Evolutionary conservation across 2,797 vertebrate genomes (phyloP), one percentile per base, ranked within the genome.

Genomic region (Fratercula arctica): DNA sequence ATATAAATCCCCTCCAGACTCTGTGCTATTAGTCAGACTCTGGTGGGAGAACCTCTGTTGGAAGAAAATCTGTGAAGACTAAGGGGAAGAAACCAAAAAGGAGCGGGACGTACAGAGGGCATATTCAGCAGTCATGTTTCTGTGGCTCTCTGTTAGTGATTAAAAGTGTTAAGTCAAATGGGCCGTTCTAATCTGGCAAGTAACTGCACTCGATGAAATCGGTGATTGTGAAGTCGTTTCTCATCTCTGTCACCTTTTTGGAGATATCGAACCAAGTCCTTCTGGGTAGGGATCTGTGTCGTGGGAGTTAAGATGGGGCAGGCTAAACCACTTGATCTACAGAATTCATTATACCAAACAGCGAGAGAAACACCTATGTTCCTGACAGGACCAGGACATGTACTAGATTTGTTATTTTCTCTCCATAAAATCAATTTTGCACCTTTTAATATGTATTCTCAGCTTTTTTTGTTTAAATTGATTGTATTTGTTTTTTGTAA

Each of bases 391-490:
- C 25, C 8, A 41, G 35, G 11, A 48, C 29, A 11, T 5, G 41
- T 43, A 88, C 18, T 17, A 43, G 31, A 29, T 81, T 61, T 78
- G 41, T 76, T 87, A 67, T 87, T 86, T 95, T 95, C 61, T 84
- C 33, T 67, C 64, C 17, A 57, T 68, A 91, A 94, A 86, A 86
- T 91, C 79, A 69, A 81, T 86, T 88, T 92, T 95, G 4, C 66
- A 94, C 68, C 66, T 93, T 92, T 84, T 93, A 92, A 90, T 88
- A 73, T 23, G 10, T 69, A 81, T 48, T 91, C 69, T 90, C 87
- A 88, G 46, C 23, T 60, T 86, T 60, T 86, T 93, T 76, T 88
- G 33, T 72, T 81, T 78, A 86, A 85, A 96, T 94, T 88, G 79
- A 88, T 91, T 63, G 6, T 35, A 60, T 76, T 86, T 76, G 35